These are phyloP conservation scores for Rotaria sp. DNA, from an alignment of 2,888 invertebrate genomes.

Conservation along the genomic window DNA sequence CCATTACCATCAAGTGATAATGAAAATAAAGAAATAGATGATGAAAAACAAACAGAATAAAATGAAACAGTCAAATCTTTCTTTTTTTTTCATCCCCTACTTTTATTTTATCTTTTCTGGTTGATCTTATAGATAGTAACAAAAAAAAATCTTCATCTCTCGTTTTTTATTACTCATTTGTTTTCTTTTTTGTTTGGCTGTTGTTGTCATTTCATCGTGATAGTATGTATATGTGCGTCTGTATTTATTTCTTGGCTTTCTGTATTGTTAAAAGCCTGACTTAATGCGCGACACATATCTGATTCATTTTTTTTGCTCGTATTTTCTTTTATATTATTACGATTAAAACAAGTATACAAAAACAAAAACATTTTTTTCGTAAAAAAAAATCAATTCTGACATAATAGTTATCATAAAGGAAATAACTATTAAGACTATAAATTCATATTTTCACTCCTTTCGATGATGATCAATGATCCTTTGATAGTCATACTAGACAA, in stretches of 20 bases:
- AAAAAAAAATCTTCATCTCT: neutral
- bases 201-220: neutral
- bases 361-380: too few species aligned
- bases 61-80: neutral
- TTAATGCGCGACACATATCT: neutral
- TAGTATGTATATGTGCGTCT: conserved; percentile 5
- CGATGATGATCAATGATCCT: too few species aligned
- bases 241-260: neutral
- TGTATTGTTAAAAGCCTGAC: neutral
- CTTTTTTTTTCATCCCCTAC: neutral
- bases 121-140: neutral
- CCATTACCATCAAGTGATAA: neutral
- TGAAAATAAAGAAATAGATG: neutral
- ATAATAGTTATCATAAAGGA: too few species aligned
- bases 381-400: too few species aligned
- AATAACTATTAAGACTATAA: too few species aligned
- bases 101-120: conserved; percentile 17
- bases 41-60: neutral
- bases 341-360: neutral
- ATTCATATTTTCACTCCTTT: too few species aligned
- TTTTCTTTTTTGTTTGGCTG: neutral
- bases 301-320: neutral
- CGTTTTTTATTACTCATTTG: neutral
- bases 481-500: too few species aligned
- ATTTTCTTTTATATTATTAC: conserved; percentile 15